Conservation (phyloP, 1,140 invertebrate species). For the Lucilia sericata region DNA sequence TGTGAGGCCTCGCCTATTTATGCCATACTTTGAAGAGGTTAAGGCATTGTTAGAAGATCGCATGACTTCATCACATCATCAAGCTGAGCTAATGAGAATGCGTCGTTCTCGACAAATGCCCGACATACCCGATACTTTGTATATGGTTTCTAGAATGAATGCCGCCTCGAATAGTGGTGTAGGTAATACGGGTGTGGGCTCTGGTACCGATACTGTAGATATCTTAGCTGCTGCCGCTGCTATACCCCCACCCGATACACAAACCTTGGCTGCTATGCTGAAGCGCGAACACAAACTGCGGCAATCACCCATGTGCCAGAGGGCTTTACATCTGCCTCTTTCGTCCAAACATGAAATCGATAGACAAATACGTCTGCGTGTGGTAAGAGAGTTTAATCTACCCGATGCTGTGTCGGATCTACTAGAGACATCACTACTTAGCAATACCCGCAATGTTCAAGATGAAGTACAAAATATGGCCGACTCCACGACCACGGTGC, state of each 20-base stretch:
- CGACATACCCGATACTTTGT: slow-evolving; percentile 92
- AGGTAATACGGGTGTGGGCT: slow-evolving; percentile 70
- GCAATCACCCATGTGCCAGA: slow-evolving; percentile 81
- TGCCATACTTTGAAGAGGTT: slow-evolving; percentile 94
- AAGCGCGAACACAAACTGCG: slow-evolving; percentile 88
- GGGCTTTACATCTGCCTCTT: slow-evolving; percentile 80
- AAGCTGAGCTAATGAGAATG: slow-evolving; percentile 81
- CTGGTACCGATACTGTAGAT: slow-evolving; percentile 74
- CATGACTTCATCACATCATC: slow-evolving; percentile 72
- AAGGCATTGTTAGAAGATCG: slow-evolving; percentile 89
- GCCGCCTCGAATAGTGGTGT: slow-evolving; percentile 68
- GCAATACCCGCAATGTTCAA: slow-evolving; percentile 49
- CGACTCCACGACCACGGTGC: slow-evolving; percentile 47
- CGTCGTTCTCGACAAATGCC: slow-evolving; percentile 77
- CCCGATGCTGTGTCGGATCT: slow-evolving; percentile 92
- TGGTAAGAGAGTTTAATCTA: slow-evolving; percentile 93
- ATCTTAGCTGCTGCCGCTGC: slow-evolving; percentile 73
- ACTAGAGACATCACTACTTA: slow-evolving; percentile 72
- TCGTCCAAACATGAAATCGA: slow-evolving; percentile 83
- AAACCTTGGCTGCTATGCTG: slow-evolving; percentile 83
- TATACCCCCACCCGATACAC: slow-evolving; percentile 79
- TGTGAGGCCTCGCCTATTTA: slow-evolving; percentile 88
- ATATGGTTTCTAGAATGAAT: slow-evolving; percentile 81
- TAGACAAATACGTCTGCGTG: slow-evolving; percentile 84
- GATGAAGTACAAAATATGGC: slow-evolving; percentile 43